Base-by-base conservation (phyloP, 2,888 invertebrate genomes). In the Lithophane ornitopus region DNA sequence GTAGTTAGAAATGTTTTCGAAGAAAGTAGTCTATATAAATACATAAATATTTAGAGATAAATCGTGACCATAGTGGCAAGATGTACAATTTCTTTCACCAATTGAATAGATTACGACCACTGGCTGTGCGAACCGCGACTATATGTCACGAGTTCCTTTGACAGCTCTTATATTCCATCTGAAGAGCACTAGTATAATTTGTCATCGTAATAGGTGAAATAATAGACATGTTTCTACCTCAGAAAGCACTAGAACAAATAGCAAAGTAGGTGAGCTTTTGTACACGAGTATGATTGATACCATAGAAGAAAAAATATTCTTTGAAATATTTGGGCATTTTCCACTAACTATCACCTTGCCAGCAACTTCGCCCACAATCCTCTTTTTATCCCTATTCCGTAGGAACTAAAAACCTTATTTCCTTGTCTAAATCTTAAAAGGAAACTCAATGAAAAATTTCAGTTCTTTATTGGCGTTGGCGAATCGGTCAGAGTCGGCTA, bases 101-200 rank as follows among this genome's bases (percentile, higher is more conserved):
- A 87, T 89, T 85, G 84, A 89, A 88, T 88, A 88, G 85, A 89
- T 89, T 88, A 84, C 85, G 78, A 70, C 85, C 76, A 74, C 78
- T 72, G 22, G 69, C 62, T 74, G 76, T 67, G 76, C 72, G 74
- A 76, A 80, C 74, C 71, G 62, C 65, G 65, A 77, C 69, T 46
- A 87, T 90, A 88, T 87, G 84, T 88, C 79, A 81, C 63, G 22
- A 58, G 75, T 39, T 59, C 28, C 56, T 39, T 72, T 73, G 73
- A 75, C 83, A 79, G 62, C 70, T 75, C 71, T 82, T 82, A 79
- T 81, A 62, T 73, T 78, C 39, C 26, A 44, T 66, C 63, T 49
- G n/a, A 74, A 70, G 61, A 67, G 67, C 41, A 76, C 49, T 41
- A 28, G n/a, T 74, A 68, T 74, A 81, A 70, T 85, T 76, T 72